Conservation (phyloP, 2,797 vertebrate species). For the Aselliscus stoliczkanus region DNA sequence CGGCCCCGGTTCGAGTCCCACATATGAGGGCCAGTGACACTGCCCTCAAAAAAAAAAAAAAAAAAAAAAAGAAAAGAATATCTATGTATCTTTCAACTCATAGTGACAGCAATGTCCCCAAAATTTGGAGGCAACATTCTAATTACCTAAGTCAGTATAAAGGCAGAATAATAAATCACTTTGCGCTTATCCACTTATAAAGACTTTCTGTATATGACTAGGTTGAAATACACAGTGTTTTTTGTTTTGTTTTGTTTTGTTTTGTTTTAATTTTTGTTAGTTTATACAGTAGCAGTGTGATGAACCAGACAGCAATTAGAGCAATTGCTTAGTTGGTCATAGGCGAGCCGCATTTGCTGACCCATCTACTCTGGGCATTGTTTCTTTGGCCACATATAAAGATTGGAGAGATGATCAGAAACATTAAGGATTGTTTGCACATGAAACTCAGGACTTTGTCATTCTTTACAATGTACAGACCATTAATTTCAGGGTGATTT, state of each 20-base stretch:
- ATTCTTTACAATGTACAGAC: background rate
- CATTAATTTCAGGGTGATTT: background rate
- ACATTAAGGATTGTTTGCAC: background rate
- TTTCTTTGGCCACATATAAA: background rate
- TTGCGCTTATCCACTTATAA: background rate
- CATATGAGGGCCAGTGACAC: no score
- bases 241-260: background rate
- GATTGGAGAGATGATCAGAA: background rate
- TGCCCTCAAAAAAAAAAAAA: no score
- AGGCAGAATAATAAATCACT: background rate
- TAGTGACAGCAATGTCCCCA: background rate
- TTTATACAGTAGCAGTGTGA: background rate
- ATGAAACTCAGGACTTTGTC: background rate
- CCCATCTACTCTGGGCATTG: background rate
- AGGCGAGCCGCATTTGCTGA: background rate
- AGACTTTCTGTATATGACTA: background rate
- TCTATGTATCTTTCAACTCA: background rate
- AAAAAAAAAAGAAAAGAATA: no score
- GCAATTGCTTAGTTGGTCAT: background rate
- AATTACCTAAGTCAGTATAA: background rate
- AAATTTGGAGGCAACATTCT: background rate
- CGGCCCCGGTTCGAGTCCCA: no score
- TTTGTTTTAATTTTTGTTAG: background rate
- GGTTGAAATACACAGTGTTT: background rate
- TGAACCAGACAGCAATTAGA: background rate